These are phyloP conservation scores for Mugil cephalus DNA, from an alignment of 2,113 vertebrate species.

Conservation along the genomic window DNA sequence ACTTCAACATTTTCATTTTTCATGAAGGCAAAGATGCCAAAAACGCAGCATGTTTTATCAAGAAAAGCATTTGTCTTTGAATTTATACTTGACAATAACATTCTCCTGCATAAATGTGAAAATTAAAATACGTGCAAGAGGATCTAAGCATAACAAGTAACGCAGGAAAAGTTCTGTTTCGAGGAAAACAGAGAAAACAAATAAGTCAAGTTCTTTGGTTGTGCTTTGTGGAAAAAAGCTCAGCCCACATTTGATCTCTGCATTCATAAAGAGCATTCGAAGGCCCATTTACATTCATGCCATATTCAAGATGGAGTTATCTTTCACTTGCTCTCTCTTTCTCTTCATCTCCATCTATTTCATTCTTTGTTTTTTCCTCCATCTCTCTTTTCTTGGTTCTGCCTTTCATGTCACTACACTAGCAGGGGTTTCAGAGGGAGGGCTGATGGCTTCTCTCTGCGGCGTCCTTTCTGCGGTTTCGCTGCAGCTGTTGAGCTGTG, in stretches of 20 bases:
- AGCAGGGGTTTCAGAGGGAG: conserved; percentile 36
- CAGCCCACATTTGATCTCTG: conserved; percentile 57
- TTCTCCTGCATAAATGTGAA: too few relatives aligned
- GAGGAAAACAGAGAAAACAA: too few relatives aligned
- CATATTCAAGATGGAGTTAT: conserved; percentile 34
- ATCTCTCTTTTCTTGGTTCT: conserved; percentile 44
- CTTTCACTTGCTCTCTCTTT: conserved; percentile 14
- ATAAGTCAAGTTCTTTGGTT: fast-evolving
- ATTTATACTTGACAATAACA: too few relatives aligned
- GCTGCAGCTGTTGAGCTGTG: conserved; percentile 69
- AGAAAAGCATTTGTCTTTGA: too few relatives aligned
- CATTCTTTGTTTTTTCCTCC: conserved; percentile 6
- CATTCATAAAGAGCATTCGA: conserved; percentile 57
- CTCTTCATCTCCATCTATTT: conserved; percentile 12
- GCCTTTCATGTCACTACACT: conserved; percentile 53
- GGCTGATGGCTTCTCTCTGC: conserved; percentile 51
- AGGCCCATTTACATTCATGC: conserved; percentile 63
- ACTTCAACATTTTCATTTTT: conserved; percentile 2
- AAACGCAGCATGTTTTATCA: too few relatives aligned
- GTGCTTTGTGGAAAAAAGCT: conserved; percentile 36
- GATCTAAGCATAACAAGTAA: too few relatives aligned
- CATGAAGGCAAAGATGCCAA: neutral
- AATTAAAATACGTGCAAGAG: too few relatives aligned
- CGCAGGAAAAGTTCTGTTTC: too few relatives aligned
- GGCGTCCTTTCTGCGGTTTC: conserved; percentile 51